Evolutionary conservation across 1,140 invertebrate species (phyloP).

Genomic region (Ridgeia piscesae): DNA sequence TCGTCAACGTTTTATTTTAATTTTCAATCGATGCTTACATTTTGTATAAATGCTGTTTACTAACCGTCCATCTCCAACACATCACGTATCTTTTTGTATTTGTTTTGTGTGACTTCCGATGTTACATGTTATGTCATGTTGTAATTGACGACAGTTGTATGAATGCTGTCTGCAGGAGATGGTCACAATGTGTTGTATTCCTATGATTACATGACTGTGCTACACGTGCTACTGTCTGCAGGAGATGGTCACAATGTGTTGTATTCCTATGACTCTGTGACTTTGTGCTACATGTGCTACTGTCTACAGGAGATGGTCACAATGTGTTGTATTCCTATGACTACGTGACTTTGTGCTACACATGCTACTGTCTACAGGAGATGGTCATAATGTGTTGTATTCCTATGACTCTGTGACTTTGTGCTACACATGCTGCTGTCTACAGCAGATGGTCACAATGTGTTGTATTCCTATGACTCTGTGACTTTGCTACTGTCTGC

Average conservation of each 20-base stretch:
- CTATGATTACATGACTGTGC: background rate
- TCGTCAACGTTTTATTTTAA: no score
- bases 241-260: background rate
- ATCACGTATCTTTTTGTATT: no score
- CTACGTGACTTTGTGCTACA: background rate
- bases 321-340: background rate
- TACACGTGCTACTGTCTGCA: no score
- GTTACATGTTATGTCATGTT: no score
- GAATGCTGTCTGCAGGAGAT: background rate
- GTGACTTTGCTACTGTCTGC: background rate
- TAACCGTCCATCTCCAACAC: no score
- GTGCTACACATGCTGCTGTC: background rate
- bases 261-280: background rate
- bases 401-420: background rate
- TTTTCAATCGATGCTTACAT: no score
- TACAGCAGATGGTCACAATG: conserved; percentile 10
- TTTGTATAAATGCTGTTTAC: no score
- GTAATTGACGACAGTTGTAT: no score
- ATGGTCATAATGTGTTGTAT: background rate
- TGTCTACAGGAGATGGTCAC: conserved; percentile 14
- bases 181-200: background rate
- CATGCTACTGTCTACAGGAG: conserved; percentile 9
- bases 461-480: background rate
- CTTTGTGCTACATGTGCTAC: no score
- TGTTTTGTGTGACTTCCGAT: no score